Percentiles rank a stretch among this genome's conserved stretches.
These are phyloP conservation scores for Lutjanus campechanus DNA, from an alignment of 2,797 vertebrate species.

Conservation along the genomic window DNA sequence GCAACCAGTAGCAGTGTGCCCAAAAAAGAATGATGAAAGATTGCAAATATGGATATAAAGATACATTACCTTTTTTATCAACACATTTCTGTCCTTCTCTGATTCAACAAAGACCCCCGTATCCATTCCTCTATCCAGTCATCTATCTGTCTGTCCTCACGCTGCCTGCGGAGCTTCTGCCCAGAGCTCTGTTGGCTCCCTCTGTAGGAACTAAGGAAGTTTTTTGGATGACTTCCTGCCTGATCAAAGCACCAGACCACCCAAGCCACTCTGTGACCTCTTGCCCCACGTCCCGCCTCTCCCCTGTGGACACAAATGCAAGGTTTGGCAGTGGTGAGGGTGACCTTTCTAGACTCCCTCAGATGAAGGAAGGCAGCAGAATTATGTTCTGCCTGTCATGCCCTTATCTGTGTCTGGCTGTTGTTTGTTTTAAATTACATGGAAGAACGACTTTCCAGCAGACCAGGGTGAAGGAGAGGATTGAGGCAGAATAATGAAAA, in stretches of 20 bases:
- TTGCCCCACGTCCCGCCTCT: constrained; percentile 33
- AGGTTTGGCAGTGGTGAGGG: constrained; percentile 64
- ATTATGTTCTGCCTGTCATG: constrained; percentile 77
- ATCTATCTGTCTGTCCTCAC: not conserved
- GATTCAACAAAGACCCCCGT: not conserved
- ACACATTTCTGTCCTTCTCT: not conserved
- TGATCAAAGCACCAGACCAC: constrained; percentile 73
- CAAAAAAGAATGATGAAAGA: not conserved
- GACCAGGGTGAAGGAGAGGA: constrained; percentile 59
- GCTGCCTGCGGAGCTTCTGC: constrained; percentile 11
- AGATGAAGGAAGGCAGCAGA: constrained; percentile 75
- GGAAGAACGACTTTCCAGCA: constrained; percentile 68
- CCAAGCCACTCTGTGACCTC: constrained; percentile 58
- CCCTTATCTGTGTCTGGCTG: constrained; percentile 78
- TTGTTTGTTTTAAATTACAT: constrained; percentile 84
- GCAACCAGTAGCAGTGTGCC: not conserved
- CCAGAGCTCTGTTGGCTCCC: constrained; percentile 28
- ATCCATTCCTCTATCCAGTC: not conserved
- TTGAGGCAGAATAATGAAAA: constrained; percentile 76
- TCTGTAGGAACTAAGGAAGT: constrained; percentile 37
- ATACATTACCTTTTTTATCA: not conserved
- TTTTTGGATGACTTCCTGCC: constrained; percentile 68
- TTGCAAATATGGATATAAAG: not conserved
- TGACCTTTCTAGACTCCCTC: constrained; percentile 77
- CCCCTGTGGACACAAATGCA: constrained; percentile 55